phyloP scores from a whole-genome alignment of 2,888 invertebrate genomes.

The Lasius platythorax region DNA sequence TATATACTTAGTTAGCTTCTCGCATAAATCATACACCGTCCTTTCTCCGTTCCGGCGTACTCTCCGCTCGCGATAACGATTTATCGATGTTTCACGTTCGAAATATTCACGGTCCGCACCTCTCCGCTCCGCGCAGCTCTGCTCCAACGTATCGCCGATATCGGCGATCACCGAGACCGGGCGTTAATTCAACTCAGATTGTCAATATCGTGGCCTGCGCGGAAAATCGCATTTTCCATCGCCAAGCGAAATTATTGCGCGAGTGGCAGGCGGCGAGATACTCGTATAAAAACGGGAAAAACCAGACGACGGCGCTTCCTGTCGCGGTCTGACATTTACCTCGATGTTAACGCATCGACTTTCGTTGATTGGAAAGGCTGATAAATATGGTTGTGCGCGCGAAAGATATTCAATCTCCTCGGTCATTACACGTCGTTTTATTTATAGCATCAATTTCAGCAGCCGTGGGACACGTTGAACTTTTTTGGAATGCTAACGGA shows the following conservation, averaged over 20 bases:
- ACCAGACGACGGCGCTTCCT: conserved; percentile 35
- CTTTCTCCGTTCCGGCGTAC: conserved; percentile 31
- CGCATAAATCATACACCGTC: conserved; percentile 48
- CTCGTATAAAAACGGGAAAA: conserved; percentile 16
- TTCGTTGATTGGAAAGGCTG: conserved; percentile 45
- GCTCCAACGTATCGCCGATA: conserved; percentile 24
- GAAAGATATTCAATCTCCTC: conserved; percentile 30
- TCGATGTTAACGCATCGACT: conserved; percentile 49
- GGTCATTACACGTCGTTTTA: conserved; percentile 36
- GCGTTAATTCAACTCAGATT: conserved; percentile 26
- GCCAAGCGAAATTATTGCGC: conserved; percentile 28
- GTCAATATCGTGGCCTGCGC: conserved; percentile 24
- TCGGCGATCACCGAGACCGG: conserved; percentile 14
- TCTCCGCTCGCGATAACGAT: conserved; percentile 65
- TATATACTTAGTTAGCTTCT: conserved; percentile 19
- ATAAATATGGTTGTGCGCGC: conserved; percentile 23
- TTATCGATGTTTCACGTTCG: conserved; percentile 65
- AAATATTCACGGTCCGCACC: conserved; percentile 56
- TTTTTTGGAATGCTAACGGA: conserved; percentile 40
- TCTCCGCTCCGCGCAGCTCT: conserved; percentile 3
- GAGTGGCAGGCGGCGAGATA: background rate
- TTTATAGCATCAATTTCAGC: conserved; percentile 31
- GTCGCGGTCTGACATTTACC: conserved; percentile 37
- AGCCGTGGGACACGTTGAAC: background rate
- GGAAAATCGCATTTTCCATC: conserved; percentile 44